Conservation (phyloP, 2,888 invertebrate species). For the Campaea margaritaria region DNA sequence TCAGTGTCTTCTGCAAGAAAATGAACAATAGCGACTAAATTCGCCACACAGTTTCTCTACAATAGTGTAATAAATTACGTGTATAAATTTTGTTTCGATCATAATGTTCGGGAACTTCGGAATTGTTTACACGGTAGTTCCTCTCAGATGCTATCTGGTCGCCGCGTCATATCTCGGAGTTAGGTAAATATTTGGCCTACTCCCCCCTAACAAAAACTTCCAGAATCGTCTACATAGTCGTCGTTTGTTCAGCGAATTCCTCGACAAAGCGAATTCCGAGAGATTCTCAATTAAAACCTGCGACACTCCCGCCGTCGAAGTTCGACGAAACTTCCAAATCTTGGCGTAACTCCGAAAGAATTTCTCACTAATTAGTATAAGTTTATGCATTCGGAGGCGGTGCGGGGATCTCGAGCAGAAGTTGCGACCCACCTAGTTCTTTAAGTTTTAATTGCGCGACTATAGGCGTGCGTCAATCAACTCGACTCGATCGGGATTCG, state of each 20-base stretch:
- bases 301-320: conserved; percentile 73
- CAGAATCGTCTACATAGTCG: conserved; percentile 63
- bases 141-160: conserved; percentile 19
- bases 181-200: conserved; percentile 31
- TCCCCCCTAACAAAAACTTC: conserved; percentile 51
- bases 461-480: conserved; percentile 66
- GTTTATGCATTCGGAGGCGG: conserved; percentile 78
- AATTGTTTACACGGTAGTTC: conserved; percentile 32
- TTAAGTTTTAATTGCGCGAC: conserved; percentile 77
- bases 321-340: conserved; percentile 78
- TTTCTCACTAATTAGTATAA: conserved; percentile 81
- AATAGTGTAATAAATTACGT: conserved; percentile 27
- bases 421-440: conserved; percentile 27
- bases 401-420: conserved; percentile 29
- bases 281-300: conserved; percentile 83
- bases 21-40: conserved; percentile 25
- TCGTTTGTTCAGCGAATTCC: conserved; percentile 73
- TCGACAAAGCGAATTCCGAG: conserved; percentile 78
- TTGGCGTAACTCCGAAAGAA: conserved; percentile 76
- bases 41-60: conserved; percentile 25
- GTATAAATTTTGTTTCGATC: conserved; percentile 32
- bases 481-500: conserved; percentile 49
- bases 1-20: conserved; percentile 13
- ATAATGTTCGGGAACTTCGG: conserved; percentile 29
- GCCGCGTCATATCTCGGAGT: conserved; percentile 29